Conservation (phyloP, 2,797 vertebrate species). For the Propithecus perrieri region DNA sequence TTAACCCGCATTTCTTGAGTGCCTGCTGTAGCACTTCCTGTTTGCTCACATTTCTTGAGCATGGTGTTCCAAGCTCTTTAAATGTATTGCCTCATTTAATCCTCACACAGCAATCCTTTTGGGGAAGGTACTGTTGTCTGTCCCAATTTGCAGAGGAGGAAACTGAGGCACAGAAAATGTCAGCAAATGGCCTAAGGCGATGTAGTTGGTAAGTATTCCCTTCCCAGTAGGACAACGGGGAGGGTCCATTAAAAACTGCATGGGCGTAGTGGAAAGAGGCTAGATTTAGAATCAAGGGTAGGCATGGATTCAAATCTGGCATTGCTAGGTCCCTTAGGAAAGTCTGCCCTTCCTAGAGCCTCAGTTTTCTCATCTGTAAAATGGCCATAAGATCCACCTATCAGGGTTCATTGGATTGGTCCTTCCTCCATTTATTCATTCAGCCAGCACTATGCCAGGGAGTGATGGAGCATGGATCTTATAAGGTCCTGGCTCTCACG, state of each 20-base stretch:
- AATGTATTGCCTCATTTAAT: background rate
- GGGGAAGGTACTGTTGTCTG: background rate
- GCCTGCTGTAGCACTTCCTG: no score
- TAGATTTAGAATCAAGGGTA: background rate
- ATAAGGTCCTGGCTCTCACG: background rate
- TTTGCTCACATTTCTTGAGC: background rate
- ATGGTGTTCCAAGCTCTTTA: background rate
- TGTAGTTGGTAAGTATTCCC: background rate
- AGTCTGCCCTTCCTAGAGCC: background rate
- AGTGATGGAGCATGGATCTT: background rate
- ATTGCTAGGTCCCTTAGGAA: background rate
- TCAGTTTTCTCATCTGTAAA: conserved; percentile 11
- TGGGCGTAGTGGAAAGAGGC: background rate
- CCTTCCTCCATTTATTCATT: background rate
- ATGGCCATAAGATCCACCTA: background rate
- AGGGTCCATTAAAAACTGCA: background rate
- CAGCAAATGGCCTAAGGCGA: background rate
- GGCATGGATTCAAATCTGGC: background rate
- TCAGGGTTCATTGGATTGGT: background rate
- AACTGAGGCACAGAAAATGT: background rate
- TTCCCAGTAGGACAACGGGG: no score
- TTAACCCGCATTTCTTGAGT: background rate
- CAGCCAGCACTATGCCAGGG: background rate
- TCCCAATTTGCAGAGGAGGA: conserved; percentile 1
- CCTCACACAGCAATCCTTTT: background rate